A percentile compares a stretch with the other conserved stretches of the same genome.
These are phyloP conservation scores for Clostera curtula DNA, from an alignment of 2,888 invertebrate genomes.

Conservation along the genomic window DNA sequence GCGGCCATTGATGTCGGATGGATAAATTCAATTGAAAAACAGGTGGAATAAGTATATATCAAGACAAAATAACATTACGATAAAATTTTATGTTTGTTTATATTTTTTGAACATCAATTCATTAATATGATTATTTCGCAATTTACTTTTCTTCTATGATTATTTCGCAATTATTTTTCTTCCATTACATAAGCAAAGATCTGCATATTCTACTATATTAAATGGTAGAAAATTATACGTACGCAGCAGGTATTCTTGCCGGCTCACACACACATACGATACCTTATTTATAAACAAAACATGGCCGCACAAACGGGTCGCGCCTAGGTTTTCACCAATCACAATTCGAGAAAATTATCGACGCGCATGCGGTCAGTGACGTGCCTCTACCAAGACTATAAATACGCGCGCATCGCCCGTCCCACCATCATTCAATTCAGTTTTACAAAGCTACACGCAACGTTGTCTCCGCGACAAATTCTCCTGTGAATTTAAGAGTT, in stretches of 20 bases:
- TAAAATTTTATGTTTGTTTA: no score
- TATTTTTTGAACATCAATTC: no score
- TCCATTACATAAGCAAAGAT: no score
- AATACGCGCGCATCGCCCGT: constrained; percentile 32
- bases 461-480: constrained; percentile 37
- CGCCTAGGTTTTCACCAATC: constrained; percentile 51
- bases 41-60: no score
- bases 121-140: no score
- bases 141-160: no score
- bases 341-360: constrained; percentile 53
- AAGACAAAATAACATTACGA: no score
- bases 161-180: no score
- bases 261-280: constrained; percentile 44
- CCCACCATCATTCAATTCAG: constrained; percentile 42
- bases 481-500: constrained; percentile 31
- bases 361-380: constrained; percentile 72
- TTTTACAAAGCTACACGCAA: constrained; percentile 39
- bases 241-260: constrained; percentile 33
- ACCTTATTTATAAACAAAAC: constrained; percentile 53
- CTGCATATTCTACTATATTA: no score
- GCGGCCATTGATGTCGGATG: no score
- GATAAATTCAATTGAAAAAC: no score
- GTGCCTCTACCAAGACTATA: constrained; percentile 51
- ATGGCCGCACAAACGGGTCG: constrained; percentile 53
- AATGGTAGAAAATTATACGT: constrained; percentile 11